Percentiles rank a stretch among this genome's conserved stretches.
Evolutionary conservation across 2,797 vertebrate genomes (phyloP).

Genomic region (Thaleichthys pacificus): DNA sequence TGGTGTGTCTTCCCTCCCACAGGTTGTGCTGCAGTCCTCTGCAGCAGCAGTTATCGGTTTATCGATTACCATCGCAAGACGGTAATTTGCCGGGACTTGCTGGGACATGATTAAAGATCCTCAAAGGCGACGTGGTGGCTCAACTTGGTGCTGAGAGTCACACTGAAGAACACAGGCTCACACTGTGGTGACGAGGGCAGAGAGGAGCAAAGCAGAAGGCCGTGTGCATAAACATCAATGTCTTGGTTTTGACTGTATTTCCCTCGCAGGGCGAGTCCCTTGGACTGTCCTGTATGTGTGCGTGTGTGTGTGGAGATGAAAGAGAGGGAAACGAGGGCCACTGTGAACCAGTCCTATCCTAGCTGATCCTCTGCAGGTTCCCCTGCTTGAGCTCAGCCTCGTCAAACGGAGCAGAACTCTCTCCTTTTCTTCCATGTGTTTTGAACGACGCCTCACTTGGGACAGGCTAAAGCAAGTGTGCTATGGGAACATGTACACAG

Average conservation of each 20-base stretch:
- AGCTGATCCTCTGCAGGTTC: conserved; percentile 52
- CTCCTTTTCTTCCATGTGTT: conserved; percentile 59
- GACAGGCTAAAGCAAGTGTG: conserved; percentile 65
- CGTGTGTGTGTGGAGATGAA: not conserved
- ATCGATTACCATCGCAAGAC: conserved; percentile 75
- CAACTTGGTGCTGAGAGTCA: conserved; percentile 54
- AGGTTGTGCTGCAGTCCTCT: conserved; percentile 48
- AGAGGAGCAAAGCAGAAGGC: conserved; percentile 11
- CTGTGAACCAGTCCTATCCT: conserved; percentile 41
- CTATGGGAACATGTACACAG: conserved; percentile 51
- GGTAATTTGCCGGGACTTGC: conserved; percentile 76
- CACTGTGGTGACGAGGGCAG: not conserved
- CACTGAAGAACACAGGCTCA: conserved; percentile 55
- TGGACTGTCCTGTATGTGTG: conserved; percentile 51
- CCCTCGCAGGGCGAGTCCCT: conserved; percentile 61
- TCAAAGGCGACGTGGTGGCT: conserved; percentile 60
- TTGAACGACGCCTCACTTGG: conserved; percentile 58
- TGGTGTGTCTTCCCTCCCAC: conserved; percentile 61
- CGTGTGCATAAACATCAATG: conserved; percentile 68
- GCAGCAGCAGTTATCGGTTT: conserved; percentile 68
- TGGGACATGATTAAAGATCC: conserved; percentile 77
- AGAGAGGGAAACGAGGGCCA: not conserved
- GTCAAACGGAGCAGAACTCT: conserved; percentile 17
- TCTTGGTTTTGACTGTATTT: conserved; percentile 71
- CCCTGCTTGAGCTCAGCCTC: conserved; percentile 10